phyloP scores from a whole-genome alignment of 1,140 invertebrate genomes.

The Zaprionus africanus region DNA sequence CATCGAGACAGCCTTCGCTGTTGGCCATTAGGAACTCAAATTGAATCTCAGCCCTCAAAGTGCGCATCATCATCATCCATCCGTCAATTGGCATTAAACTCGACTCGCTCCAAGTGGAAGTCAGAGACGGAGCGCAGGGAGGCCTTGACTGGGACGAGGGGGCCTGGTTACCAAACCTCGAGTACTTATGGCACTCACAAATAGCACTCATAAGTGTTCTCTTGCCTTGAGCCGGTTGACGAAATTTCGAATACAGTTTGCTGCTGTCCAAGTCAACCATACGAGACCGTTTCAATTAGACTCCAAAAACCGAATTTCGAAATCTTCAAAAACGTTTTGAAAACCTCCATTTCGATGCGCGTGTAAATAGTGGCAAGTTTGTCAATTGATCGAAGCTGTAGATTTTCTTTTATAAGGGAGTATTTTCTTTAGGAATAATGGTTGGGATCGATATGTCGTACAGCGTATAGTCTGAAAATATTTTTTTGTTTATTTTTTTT shows the following conservation, averaged over 20 bases:
- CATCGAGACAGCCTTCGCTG: conserved; percentile 5
- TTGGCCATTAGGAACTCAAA: conserved; percentile 23
- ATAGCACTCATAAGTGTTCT: neutral
- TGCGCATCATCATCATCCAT: conserved; percentile 32
- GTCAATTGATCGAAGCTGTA: neutral
- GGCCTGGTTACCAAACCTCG: conserved; percentile 6
- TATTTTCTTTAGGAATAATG: neutral
- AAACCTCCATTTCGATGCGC: no score
- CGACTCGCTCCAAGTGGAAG: neutral
- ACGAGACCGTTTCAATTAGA: conserved; percentile 2
- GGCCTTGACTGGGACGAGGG: conserved; percentile 24
- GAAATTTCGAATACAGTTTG: neutral
- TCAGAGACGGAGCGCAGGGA: neutral
- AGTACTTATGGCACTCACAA: neutral
- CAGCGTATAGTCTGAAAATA: no score
- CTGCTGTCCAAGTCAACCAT: neutral
- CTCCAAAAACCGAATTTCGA: neutral
- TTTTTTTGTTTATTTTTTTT: no score
- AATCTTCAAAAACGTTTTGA: neutral
- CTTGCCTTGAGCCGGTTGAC: conserved; percentile 6
- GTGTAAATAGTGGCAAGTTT: neutral
- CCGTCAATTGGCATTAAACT: conserved; percentile 22
- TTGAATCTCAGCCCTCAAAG: conserved; percentile 27
- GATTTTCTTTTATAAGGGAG: neutral
- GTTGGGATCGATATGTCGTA: no score